A percentile compares a stretch with the other conserved stretches of the same genome.
Evolutionary conservation across 2,888 invertebrate species (phyloP).

Genomic region (Eulithis prunata): DNA sequence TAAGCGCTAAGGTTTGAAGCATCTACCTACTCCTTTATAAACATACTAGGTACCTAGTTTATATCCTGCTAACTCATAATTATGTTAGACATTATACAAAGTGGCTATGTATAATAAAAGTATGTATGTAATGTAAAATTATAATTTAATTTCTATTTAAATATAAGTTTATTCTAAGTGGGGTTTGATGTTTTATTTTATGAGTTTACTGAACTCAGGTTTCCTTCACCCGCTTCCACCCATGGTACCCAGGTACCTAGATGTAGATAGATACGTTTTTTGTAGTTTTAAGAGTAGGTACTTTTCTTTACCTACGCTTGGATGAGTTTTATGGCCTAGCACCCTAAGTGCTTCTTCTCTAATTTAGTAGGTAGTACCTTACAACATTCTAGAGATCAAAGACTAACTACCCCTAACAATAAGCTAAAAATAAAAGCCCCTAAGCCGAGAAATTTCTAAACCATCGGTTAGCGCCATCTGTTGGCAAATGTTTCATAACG

Average conservation of each 20-base stretch:
- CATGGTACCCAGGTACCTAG: no score
- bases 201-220: not conserved
- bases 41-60: constrained; percentile 34
- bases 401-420: no score
- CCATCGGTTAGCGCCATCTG: not conserved
- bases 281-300: no score
- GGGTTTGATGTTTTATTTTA: constrained; percentile 59
- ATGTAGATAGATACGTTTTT: no score
- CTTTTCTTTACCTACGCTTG: no score
- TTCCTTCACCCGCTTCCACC: not conserved
- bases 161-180: constrained; percentile 76
- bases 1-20: constrained; percentile 46
- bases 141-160: constrained; percentile 71
- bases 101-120: constrained; percentile 73
- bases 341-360: no score
- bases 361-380: no score
- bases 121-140: constrained; percentile 71
- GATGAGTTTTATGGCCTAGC: not conserved
- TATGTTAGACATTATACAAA: constrained; percentile 71
- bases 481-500: not conserved
- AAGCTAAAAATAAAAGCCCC: no score
- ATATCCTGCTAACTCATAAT: constrained; percentile 53
- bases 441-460: not conserved
- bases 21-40: constrained; percentile 47
- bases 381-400: no score